Evolutionary conservation across 2,113 vertebrate genomes (phyloP).

Genomic region (Syrrhaptes paradoxus): DNA sequence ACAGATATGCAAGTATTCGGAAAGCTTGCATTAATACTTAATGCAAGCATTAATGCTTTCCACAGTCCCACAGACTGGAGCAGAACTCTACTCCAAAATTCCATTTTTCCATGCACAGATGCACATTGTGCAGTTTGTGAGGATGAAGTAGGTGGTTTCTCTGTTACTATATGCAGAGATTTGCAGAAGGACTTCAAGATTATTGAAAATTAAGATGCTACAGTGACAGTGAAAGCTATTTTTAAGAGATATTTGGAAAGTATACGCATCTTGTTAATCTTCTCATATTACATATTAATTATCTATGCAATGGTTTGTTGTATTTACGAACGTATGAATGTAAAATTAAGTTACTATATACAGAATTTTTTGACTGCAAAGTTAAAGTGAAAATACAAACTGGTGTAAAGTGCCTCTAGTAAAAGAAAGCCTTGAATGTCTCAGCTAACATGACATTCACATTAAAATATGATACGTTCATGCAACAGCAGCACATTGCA

Average conservation of each 20-base stretch:
- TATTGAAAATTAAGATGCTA: constrained; percentile 43
- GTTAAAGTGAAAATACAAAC: background rate
- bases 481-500: constrained; percentile 47
- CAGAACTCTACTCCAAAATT: background rate
- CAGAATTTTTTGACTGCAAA: background rate
- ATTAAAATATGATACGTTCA: constrained; percentile 24
- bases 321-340: background rate
- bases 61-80: background rate
- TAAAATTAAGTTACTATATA: background rate
- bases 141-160: constrained; percentile 16
- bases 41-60: background rate
- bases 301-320: background rate
- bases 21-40: background rate
- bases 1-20: background rate
- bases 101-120: background rate
- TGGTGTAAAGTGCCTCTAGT: background rate
- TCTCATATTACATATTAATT: background rate
- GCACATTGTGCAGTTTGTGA: background rate
- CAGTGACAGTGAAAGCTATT: constrained; percentile 7
- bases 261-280: background rate
- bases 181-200: constrained; percentile 7
- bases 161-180: constrained; percentile 16
- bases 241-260: constrained; percentile 21
- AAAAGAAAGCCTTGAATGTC: background rate
- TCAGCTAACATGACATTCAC: background rate